Percentiles rank a stretch among this genome's conserved stretches.
Evolutionary conservation across 2,888 invertebrate species (phyloP).

Genomic region (Drosophila falleni): DNA sequence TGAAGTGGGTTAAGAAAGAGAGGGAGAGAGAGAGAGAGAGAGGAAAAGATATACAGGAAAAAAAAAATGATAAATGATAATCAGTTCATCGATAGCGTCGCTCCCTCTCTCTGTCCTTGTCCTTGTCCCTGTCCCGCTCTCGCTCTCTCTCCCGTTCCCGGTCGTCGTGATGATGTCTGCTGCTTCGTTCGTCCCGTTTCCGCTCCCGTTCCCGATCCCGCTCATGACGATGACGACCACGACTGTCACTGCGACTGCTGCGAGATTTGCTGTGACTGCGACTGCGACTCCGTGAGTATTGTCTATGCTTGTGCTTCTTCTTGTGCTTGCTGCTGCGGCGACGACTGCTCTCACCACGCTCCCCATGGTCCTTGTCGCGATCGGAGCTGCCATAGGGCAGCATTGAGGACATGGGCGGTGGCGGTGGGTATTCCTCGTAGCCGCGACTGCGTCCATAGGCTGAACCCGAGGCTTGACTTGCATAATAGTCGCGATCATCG

Average conservation of each 20-base stretch:
- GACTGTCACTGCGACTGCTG: conserved; percentile 69
- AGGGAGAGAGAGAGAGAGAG: conserved; percentile 4
- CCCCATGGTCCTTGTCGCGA: conserved; percentile 59
- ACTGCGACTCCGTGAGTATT: conserved; percentile 81
- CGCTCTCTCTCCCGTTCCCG: conserved; percentile 61
- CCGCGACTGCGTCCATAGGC: conserved; percentile 65
- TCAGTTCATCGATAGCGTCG: conserved; percentile 73
- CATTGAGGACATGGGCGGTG: conserved; percentile 44
- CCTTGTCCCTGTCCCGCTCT: conserved; percentile 53
- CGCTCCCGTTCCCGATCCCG: conserved; percentile 68
- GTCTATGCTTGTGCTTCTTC: conserved; percentile 84
- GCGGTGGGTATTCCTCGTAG: conserved; percentile 70
- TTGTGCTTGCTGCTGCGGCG: conserved; percentile 83
- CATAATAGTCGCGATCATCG: conserved; percentile 79
- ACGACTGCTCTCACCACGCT: conserved; percentile 33
- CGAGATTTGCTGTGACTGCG: conserved; percentile 72
- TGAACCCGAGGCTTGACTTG: conserved; percentile 68
- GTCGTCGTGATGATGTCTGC: conserved; percentile 54
- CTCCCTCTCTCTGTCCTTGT: conserved; percentile 57
- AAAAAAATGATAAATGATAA: conserved; percentile 20
- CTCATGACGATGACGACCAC: conserved; percentile 66
- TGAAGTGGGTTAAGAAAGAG: conserved; percentile 12
- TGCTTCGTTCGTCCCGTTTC: conserved; percentile 63
- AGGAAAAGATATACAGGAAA: conserved; percentile 7
- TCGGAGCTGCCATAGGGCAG: conserved; percentile 49